Base-by-base conservation (phyloP, 2,113 vertebrate species). In the Phaethornis superciliosus region DNA sequence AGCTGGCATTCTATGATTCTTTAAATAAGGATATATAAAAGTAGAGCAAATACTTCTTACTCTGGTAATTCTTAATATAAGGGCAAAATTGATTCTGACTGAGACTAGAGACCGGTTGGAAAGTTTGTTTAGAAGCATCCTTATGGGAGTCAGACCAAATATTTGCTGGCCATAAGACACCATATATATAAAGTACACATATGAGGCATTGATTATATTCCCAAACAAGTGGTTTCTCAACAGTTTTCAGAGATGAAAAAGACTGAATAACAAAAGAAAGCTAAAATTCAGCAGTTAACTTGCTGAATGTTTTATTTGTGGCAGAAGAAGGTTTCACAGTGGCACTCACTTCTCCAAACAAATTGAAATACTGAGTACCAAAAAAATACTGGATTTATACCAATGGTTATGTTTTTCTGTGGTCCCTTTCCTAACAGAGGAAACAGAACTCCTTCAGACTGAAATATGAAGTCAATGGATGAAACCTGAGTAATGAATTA, bases 401-500 rank as follows among this genome's bases (percentile, higher is more conserved):
- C n/a, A 94, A 88, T 59, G 88, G 27, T 55, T 89, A 33, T 84
- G 12, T 65, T 86, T 52, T 82, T 80, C 67, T 88, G 72, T 88
- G 35, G 56, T 93, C n/a, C 11, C 32, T 76, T 87, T 87, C 65
- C 65, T 94, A 40, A 82, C 1, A 92, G 88, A 91, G 60, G 83
- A 81, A 88, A 70, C 78, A 91, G 75, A 95, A 72, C 62, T 91
- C 83, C 81, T 93, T 93, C 59, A 94, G 77, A 96, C 27, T 81
- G 78, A 85, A 96, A 85, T 71, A 88, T 78, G 93, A 89, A 96
- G 87, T 59, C 88, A 94, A 89, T 83, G 85, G 71, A 95, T 82
- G 80, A 96, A 92, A 91, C 62, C 23, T 96, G 91, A 96, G 96
- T 96, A 95, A 96, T 96, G 95, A 96, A 96, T 96, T 44, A 92